Evolutionary conservation across 2,113 vertebrate species (phyloP).

Genomic region (Rhodinocichla rosea): DNA sequence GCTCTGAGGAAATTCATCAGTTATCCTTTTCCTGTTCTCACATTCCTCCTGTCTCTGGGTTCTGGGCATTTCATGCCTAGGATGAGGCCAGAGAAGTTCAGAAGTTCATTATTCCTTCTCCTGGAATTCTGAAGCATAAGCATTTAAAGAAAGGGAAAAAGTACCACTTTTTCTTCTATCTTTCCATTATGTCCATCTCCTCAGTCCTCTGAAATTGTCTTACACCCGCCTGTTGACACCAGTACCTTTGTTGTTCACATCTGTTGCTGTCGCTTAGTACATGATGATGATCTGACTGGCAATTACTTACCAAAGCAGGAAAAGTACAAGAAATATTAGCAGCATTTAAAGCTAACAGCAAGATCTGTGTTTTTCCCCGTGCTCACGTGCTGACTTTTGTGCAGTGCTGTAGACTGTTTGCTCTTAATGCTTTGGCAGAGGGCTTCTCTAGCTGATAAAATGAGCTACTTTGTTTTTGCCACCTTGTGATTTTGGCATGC

Average conservation of each 20-base stretch:
- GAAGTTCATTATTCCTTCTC: background rate
- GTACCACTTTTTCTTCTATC: background rate
- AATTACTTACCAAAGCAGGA: background rate
- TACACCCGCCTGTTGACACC: background rate
- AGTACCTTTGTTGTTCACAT: background rate
- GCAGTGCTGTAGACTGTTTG: background rate
- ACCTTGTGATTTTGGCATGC: background rate
- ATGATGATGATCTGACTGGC: background rate
- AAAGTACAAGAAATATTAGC: background rate
- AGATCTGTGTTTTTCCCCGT: background rate
- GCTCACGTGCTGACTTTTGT: background rate
- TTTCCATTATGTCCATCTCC: background rate
- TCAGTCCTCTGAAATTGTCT: background rate
- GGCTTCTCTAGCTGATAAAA: background rate
- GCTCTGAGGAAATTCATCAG: background rate
- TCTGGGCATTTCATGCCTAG: background rate
- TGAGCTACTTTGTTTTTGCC: background rate
- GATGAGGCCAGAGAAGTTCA: background rate
- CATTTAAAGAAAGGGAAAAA: background rate
- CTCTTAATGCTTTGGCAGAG: background rate
- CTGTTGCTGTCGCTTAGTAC: background rate
- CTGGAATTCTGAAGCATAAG: background rate
- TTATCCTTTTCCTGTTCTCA: background rate
- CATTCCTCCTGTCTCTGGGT: background rate
- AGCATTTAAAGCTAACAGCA: background rate